Base-by-base conservation (phyloP, 2,888 invertebrate species). In the Epinotia brunnichana region DNA sequence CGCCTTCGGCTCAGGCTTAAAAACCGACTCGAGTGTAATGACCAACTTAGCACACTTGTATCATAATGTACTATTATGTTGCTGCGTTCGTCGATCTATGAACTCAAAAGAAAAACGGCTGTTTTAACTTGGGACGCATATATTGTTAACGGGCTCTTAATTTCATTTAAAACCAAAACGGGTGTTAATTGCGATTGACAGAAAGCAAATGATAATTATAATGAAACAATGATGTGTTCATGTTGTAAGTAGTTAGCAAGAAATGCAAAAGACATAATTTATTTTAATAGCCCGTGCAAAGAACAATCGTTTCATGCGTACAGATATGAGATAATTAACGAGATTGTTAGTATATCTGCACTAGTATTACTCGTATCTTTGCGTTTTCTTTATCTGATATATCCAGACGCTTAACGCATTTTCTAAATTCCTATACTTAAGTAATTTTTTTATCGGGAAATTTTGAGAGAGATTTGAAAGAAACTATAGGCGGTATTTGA, bases 371-470 rank as follows among this genome's bases (percentile, higher is more conserved):
- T n/a, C n/a, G n/a, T n/a, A 67, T 24, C 13, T 11, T 74, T 44
- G 70, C 74, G 70, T 70, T 74, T 71, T 74, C 56, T 29, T 51
- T 9, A 74, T 74, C 68, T 54, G 68, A 63, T 73, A 57, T 13
- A 41, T 29, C 21, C 11, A n/a, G 70, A 74, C 67, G 74, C 74
- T 61, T 39, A 48, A 69, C 10, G 54, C 29, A 56, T 62, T 73
- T 73, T 73, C 72, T 68, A 68, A 62, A 73, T 57, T 57, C 57
- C 57, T n/a, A n/a, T 57, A n/a, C n/a, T n/a, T n/a, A 29, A 4
- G 19, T 53, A 9, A 51, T 10, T 63, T 63, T 41, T 19, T 54
- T 24, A 24, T 41, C 41, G 9, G 9, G 10, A 41, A 41, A 41
- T 41, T 41, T 41, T n/a, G n/a, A n/a, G 1, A 41, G 13, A 11